Conservation (phyloP, 1,140 invertebrate species). For the Sarcophaga bullata region DNA sequence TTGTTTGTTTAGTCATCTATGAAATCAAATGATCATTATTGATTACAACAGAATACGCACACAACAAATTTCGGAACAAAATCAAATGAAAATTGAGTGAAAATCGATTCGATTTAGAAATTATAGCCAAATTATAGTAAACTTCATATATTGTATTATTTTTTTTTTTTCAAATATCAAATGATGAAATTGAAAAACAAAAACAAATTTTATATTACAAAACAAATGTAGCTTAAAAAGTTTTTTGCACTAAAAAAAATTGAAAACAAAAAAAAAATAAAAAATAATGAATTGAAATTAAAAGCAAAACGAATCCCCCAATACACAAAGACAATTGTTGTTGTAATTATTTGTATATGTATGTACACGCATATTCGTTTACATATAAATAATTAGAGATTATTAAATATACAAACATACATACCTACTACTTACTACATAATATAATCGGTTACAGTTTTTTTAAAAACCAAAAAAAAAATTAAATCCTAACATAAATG, state of each 20-base stretch:
- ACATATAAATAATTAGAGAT: no score
- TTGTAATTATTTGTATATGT: slow-evolving; percentile 1
- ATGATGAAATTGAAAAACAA: neutral
- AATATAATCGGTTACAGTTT: neutral
- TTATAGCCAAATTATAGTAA: neutral
- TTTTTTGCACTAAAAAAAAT: slow-evolving; percentile 10
- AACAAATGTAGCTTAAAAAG: neutral
- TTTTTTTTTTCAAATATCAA: no score
- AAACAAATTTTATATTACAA: neutral
- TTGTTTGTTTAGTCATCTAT: neutral
- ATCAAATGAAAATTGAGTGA: slow-evolving; percentile 22
- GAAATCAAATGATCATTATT: neutral
- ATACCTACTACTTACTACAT: neutral
- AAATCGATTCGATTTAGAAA: neutral
- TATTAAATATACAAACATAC: neutral
- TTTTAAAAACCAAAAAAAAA: neutral
- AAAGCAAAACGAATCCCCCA: slow-evolving; percentile 3
- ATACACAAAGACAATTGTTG: neutral
- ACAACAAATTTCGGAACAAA: slow-evolving; percentile 21
- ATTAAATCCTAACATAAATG: neutral
- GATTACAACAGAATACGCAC: neutral
- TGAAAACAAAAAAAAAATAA: neutral
- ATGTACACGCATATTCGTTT: neutral
- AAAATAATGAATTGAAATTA: neutral
- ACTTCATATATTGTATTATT: neutral